Evolutionary conservation across 2,888 invertebrate genomes (phyloP).

Genomic region (Saturnia pavonia): DNA sequence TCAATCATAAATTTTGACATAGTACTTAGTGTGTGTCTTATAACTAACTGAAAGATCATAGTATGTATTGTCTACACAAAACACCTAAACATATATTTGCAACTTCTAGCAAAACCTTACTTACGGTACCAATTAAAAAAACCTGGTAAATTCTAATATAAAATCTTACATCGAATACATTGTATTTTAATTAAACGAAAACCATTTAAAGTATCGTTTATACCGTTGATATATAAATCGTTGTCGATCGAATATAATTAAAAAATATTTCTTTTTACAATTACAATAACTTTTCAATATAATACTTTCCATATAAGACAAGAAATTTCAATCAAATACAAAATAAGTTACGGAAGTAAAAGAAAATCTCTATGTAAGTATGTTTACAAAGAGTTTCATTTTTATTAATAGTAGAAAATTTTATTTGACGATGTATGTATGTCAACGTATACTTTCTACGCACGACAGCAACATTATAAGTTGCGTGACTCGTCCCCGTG

Average conservation of each 20-base stretch:
- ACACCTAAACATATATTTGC: too few species aligned
- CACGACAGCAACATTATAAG: constrained; percentile 28
- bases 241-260: too few species aligned
- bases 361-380: neutral
- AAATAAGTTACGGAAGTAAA: neutral
- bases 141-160: neutral
- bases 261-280: too few species aligned
- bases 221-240: too few species aligned
- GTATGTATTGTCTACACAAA: neutral
- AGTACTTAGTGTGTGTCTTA: neutral
- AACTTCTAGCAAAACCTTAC: neutral
- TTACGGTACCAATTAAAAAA: neutral
- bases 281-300: too few species aligned
- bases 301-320: too few species aligned
- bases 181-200: too few species aligned
- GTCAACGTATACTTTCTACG: constrained; percentile 37
- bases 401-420: constrained; percentile 2
- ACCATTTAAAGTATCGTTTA: too few species aligned
- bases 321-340: neutral
- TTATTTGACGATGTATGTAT: neutral
- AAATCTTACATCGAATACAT: too few species aligned
- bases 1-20: neutral
- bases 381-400: neutral
- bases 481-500: constrained; percentile 39
- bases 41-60: neutral